Conservation (phyloP, 2,113 vertebrate species). For the Zosterops borbonicus region DNA sequence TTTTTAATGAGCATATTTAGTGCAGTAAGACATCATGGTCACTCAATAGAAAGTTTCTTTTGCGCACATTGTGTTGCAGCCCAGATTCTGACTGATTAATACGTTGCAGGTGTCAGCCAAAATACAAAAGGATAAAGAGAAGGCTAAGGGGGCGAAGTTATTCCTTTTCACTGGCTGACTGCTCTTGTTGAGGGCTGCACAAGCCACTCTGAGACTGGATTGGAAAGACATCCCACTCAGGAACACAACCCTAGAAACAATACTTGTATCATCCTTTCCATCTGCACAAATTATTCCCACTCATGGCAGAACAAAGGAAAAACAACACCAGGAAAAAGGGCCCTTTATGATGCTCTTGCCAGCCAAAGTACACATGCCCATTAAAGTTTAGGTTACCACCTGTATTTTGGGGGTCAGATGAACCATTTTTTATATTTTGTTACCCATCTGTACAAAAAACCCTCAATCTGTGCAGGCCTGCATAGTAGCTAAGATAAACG, state of each 20-base stretch:
- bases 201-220: not conserved
- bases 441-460: not conserved
- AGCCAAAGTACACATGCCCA: not conserved
- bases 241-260: not conserved
- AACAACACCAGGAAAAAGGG: not conserved
- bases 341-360: not conserved
- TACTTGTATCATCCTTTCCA: not conserved
- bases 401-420: not conserved
- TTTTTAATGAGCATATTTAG: conserved; percentile 9
- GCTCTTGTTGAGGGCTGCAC: not conserved
- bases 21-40: conserved; percentile 22
- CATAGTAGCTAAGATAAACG: not conserved
- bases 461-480: not conserved
- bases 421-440: not conserved
- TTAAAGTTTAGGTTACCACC: not conserved
- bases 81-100: conserved; percentile 38
- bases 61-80: not conserved
- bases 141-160: not conserved
- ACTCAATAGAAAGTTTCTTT: conserved; percentile 9
- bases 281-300: not conserved
- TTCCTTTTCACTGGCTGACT: not conserved
- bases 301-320: not conserved
- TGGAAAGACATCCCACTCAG: not conserved
- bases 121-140: conserved; percentile 16
- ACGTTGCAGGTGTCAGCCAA: conserved; percentile 39